Base-by-base conservation (phyloP, 2,797 vertebrate genomes). In the Molossus molossus region DNA sequence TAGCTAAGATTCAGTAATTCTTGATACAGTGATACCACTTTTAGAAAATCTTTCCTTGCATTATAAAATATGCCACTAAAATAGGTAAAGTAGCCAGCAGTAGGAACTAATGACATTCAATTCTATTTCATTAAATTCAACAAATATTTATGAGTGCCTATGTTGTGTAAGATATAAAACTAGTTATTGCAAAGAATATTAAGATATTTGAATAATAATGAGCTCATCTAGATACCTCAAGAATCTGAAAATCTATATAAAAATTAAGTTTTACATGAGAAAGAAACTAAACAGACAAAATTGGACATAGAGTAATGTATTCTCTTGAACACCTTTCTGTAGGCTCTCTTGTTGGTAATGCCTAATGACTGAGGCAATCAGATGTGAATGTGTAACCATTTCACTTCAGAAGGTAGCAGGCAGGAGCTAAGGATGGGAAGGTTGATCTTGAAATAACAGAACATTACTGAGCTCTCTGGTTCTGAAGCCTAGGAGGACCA, bases 261-360 rank as follows among this genome's bases (percentile, higher is more conserved):
- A 96, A 94, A 65, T 14, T 84, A 81, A 69, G 9, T 37, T 95
- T 91, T 58, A 18, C 67, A n/a, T 87, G 50, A 93, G 70, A 86
- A 77, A 77, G 69, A 94, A 96, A 87, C 48, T 87, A 91, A 96
- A 65, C 5, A 89, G 87, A 27, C 48, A 87, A 64, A 77, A 72
- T 23, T 91, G 25, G 10, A 73, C 75, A 37, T 50, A 33, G 17
- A 83, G 14, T 88, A 64, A 87, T 53, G 11, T 53, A 10, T 79
- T 94, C 50, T 70, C 83, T 21, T 87, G 45, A 72, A 37, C 45
- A 55, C 76, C 62, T 82, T 64, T 60, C 73, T 75, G 1, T 14
- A 48, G 58, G n/a, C 18, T 83, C 5, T 79, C 57, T 73, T 91
- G 50, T 11, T 87, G 20, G 27, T n/a, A 21, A 57, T 75, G 45